These are phyloP conservation scores for Drosophila aldrichi DNA, from an alignment of 2,888 invertebrate genomes.

Conservation along the genomic window DNA sequence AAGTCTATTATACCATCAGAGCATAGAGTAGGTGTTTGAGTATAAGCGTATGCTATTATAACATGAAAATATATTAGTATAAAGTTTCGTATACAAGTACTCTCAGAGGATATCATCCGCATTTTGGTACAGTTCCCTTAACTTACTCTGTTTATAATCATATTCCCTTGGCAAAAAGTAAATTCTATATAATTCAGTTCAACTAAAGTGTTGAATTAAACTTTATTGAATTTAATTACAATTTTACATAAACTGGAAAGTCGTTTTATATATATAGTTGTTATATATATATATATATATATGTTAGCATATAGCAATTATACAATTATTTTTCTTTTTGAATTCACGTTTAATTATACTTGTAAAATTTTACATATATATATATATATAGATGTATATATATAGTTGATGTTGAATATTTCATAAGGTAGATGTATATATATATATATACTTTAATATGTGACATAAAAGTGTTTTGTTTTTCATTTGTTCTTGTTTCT, in stretches of 20 bases:
- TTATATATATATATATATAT: slow-evolving; percentile 24
- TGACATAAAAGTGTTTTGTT: slow-evolving; percentile 47
- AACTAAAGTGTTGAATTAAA: slow-evolving; percentile 82
- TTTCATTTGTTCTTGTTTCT: background rate
- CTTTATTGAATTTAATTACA: slow-evolving; percentile 82
- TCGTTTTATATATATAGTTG: slow-evolving; percentile 57
- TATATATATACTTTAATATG: slow-evolving; percentile 26
- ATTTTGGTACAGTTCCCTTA: background rate
- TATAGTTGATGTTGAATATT: slow-evolving; percentile 45
- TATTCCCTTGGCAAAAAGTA: background rate
- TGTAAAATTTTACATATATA: slow-evolving; percentile 51
- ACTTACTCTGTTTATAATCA: background rate
- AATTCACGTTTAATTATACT: slow-evolving; percentile 40
- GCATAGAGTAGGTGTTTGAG: no score
- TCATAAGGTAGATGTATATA: slow-evolving; percentile 34
- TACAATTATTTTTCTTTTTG: slow-evolving; percentile 54
- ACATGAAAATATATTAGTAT: no score
- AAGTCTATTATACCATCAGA: no score
- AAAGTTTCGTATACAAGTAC: no score
- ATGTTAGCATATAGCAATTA: slow-evolving; percentile 35
- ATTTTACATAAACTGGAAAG: slow-evolving; percentile 83
- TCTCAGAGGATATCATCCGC: no score
- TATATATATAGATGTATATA: slow-evolving; percentile 7
- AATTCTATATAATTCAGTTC: slow-evolving; percentile 42
- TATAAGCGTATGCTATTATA: background rate